A percentile compares a stretch with the other conserved stretches of the same genome.
phyloP scores from a whole-genome alignment of 1,140 invertebrate species.

The Lasioglossum baleicum region DNA sequence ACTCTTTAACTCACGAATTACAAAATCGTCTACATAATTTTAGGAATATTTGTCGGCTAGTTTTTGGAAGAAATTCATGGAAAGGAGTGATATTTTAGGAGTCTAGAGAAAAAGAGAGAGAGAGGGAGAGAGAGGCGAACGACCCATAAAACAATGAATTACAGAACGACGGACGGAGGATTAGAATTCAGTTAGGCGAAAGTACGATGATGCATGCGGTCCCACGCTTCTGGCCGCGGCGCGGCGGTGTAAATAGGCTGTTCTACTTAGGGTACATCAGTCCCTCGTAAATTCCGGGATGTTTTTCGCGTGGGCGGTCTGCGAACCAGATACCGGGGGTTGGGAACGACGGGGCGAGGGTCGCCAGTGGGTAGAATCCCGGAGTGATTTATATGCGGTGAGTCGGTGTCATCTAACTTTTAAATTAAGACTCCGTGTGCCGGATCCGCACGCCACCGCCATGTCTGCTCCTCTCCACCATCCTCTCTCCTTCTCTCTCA shows the following conservation, averaged over 20 bases:
- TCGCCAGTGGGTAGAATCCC: constrained; percentile 34
- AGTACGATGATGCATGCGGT: no score
- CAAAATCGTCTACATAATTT: no score
- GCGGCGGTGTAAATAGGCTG: background rate
- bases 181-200: background rate
- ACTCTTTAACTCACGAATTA: no score
- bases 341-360: constrained; percentile 5
- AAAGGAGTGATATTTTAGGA: no score
- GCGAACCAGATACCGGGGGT: constrained; percentile 25
- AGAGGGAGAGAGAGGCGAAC: no score
- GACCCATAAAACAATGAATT: no score
- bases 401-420: constrained; percentile 70
- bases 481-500: no score
- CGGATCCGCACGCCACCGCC: background rate
- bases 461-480: no score
- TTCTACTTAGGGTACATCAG: background rate
- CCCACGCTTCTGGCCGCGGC: no score
- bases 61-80: no score
- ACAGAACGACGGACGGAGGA: background rate
- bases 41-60: no score
- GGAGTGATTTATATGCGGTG: constrained; percentile 64
- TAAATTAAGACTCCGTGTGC: constrained; percentile 64
- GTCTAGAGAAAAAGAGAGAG: no score
- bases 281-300: constrained; percentile 10
- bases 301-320: constrained; percentile 30